Evolutionary conservation across 2,888 invertebrate genomes (phyloP).

Genomic region (Eupithecia pulchellata): DNA sequence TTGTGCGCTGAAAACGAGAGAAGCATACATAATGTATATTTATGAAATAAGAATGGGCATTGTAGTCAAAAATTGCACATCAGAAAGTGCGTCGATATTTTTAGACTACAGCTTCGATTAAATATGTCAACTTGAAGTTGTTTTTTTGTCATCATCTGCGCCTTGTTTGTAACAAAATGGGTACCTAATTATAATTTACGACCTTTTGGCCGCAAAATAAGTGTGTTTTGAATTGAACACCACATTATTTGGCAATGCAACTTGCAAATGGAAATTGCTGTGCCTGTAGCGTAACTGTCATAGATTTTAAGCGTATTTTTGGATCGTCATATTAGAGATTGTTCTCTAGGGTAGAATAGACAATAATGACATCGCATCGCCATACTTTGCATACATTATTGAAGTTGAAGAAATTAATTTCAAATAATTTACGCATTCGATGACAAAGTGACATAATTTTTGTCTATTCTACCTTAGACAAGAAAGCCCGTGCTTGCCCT

Average conservation of each 20-base stretch:
- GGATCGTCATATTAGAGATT: too few species aligned
- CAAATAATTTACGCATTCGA: too few species aligned
- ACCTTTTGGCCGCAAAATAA: conserved; percentile 15
- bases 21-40: not conserved
- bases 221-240: conserved; percentile 21
- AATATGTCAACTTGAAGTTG: not conserved
- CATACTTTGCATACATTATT: too few species aligned
- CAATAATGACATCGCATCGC: too few species aligned
- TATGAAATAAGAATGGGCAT: not conserved
- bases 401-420: too few species aligned
- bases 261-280: not conserved
- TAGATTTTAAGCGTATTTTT: not conserved
- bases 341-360: too few species aligned
- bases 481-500: too few species aligned
- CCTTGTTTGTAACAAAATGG: too few species aligned
- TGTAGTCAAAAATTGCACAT: not conserved
- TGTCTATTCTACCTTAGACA: too few species aligned
- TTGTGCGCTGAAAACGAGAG: not conserved
- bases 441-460: too few species aligned
- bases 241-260: not conserved
- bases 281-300: not conserved
- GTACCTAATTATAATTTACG: conserved; percentile 36
- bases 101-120: not conserved
- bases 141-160: not conserved
- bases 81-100: not conserved